These are phyloP conservation scores for Caenorhabditis afra DNA, from an alignment of 2,888 invertebrate species.

Conservation along the genomic window DNA sequence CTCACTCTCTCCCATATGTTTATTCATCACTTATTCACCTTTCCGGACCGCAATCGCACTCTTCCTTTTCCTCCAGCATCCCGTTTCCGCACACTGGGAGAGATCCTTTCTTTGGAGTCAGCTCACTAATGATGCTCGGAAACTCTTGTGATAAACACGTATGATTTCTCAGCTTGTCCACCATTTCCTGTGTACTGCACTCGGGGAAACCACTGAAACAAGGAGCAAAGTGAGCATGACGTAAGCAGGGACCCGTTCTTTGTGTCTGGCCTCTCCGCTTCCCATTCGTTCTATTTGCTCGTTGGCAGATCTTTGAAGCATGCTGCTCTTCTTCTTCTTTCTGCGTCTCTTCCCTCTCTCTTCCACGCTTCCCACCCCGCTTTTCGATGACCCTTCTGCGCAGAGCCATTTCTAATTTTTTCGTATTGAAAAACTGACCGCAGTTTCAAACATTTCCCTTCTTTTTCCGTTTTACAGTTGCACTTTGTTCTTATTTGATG, in stretches of 20 bases:
- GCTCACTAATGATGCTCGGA: conserved; percentile 30
- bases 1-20: conserved; percentile 2
- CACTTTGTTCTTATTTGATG: conserved; percentile 65
- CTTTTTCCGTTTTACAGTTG: conserved; percentile 54
- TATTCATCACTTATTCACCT: conserved; percentile 57
- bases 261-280: conserved; percentile 18
- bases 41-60: conserved; percentile 70
- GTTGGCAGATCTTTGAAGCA: conserved; percentile 47
- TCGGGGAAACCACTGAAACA: conserved; percentile 68
- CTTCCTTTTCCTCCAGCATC: conserved; percentile 64
- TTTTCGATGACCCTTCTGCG: conserved; percentile 4
- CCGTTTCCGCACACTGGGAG: conserved; percentile 69
- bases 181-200: conserved; percentile 68
- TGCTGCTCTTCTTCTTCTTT: conserved; percentile 11
- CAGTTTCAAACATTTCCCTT: conserved; percentile 64
- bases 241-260: background rate
- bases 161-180: conserved; percentile 56
- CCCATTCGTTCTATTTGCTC: conserved; percentile 41
- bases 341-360: conserved; percentile 25
- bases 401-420: background rate
- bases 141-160: conserved; percentile 53
- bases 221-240: background rate
- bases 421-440: conserved; percentile 51
- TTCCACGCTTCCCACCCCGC: background rate
- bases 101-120: conserved; percentile 27